Conservation (phyloP, 1,140 invertebrate genomes). For the Atta colombica region DNA sequence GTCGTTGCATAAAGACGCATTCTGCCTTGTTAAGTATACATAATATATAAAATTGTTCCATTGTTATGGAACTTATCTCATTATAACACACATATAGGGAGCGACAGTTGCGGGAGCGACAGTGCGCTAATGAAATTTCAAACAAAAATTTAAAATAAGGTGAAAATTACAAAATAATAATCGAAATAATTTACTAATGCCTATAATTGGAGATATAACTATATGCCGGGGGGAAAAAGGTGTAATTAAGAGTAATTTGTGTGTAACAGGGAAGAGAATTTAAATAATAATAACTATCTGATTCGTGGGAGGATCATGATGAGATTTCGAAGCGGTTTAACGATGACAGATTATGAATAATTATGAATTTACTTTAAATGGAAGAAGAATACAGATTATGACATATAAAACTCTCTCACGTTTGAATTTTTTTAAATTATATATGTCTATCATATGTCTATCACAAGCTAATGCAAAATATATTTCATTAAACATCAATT, state of each 20-base stretch:
- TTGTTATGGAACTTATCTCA: background rate
- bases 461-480: background rate
- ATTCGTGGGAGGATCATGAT: constrained; percentile 25
- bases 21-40: background rate
- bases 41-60: background rate
- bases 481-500: too few species aligned
- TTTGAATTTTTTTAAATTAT: constrained; percentile 6
- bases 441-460: too few species aligned
- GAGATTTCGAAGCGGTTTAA: constrained; percentile 16
- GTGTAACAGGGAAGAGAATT: constrained; percentile 3
- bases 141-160: background rate
- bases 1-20: background rate
- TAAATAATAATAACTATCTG: background rate
- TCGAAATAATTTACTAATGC: constrained; percentile 23
- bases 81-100: background rate
- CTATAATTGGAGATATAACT: background rate
- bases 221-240: background rate
- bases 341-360: constrained; percentile 24
- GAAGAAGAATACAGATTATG: background rate
- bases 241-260: constrained; percentile 15
- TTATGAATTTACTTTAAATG: constrained; percentile 1
- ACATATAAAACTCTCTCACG: background rate
- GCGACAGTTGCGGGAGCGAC: too few species aligned
- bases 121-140: background rate
- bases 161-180: constrained; percentile 28